Conservation (phyloP, 2,797 vertebrate species). For the Capromys pilorides region DNA sequence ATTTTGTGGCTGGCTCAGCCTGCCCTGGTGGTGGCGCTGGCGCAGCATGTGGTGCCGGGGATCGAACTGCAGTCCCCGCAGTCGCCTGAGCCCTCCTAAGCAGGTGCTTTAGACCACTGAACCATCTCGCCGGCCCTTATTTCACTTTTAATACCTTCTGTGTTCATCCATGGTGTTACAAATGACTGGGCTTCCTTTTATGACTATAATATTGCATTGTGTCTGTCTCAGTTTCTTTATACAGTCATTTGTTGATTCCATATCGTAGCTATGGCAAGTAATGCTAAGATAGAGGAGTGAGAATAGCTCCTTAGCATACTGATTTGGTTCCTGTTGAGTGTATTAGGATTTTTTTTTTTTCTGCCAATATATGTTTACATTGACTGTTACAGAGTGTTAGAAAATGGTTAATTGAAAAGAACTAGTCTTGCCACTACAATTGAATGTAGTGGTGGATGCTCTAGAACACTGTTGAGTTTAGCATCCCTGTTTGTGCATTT, state of each 20-base stretch:
- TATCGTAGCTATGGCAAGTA: not conserved
- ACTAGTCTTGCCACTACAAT: not conserved
- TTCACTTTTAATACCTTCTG: not conserved
- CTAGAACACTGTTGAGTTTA: not conserved
- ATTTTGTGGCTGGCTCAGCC: too few relatives aligned
- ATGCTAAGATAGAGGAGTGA: not conserved
- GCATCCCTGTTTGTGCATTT: not conserved
- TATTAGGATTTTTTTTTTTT: constrained; percentile 1
- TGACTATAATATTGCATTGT: not conserved
- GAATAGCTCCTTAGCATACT: not conserved
- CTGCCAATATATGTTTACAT: not conserved
- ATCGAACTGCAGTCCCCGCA: too few relatives aligned
- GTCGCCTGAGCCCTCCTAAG: too few relatives aligned
- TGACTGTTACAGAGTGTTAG: not conserved
- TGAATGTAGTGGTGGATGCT: not conserved
- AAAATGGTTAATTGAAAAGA: constrained; percentile 21
- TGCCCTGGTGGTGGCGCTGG: too few relatives aligned
- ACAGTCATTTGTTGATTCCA: not conserved
- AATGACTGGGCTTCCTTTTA: not conserved
- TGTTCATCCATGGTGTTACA: not conserved
- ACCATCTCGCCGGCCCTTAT: not conserved
- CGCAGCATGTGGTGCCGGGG: too few relatives aligned
- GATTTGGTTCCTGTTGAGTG: not conserved
- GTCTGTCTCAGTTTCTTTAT: not conserved
- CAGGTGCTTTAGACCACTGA: too few relatives aligned